A percentile compares a stretch with the other conserved stretches of the same genome.
phyloP scores from a whole-genome alignment of 2,797 vertebrate genomes.

The Natrix natrix region DNA sequence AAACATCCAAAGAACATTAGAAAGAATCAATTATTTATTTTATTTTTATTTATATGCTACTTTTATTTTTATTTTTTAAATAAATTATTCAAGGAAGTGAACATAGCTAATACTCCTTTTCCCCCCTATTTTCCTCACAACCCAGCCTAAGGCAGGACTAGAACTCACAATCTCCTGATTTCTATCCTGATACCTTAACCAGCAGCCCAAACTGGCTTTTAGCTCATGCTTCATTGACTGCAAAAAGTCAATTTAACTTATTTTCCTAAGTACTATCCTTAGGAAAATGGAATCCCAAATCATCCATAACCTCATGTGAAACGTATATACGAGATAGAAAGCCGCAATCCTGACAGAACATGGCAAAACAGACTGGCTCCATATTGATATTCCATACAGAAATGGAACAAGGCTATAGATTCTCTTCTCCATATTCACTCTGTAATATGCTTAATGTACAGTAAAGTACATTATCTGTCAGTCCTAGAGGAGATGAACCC shows the following conservation, averaged over 20 bases:
- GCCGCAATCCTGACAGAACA: not conserved
- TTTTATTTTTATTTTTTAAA: not conserved
- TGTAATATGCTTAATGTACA: not conserved
- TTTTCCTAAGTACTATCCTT: not conserved
- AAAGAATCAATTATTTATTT: not conserved
- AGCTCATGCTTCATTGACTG: not conserved
- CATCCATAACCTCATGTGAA: not conserved
- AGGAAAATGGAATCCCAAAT: not conserved
- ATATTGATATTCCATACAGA: not conserved
- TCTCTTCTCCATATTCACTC: not conserved
- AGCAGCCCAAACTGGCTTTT: not conserved
- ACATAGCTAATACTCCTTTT: not conserved
- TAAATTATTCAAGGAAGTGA: not conserved
- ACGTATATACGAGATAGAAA: not conserved
- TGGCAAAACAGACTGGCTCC: not conserved
- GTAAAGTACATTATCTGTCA: not conserved
- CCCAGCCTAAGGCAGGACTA: not conserved
- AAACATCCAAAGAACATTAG: not conserved
- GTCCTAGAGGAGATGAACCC: too few species aligned
- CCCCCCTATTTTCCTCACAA: not conserved
- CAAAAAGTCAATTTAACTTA: not conserved
- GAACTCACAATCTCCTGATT: not conserved
- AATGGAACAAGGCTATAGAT: not conserved
- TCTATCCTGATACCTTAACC: not conserved
- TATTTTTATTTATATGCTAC: not conserved